A percentile compares a stretch with the other conserved stretches of the same genome.
Evolutionary conservation across 1,140 invertebrate species (phyloP).

Genomic region (Drosophila arawakana): DNA sequence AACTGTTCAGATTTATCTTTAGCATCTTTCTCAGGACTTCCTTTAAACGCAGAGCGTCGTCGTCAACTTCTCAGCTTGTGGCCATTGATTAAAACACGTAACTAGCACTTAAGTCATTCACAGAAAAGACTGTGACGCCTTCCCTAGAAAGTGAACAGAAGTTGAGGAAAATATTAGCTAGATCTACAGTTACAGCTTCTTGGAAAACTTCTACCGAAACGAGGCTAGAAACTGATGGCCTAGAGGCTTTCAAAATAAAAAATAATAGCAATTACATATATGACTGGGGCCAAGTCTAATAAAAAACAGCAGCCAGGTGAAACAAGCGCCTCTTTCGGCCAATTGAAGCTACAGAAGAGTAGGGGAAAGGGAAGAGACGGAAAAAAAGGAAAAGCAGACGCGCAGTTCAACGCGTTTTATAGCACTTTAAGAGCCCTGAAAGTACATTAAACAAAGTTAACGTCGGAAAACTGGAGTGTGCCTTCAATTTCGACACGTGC

Average conservation of each 20-base stretch:
- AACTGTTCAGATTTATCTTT: slow-evolving; percentile 25
- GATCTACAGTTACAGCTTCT: slow-evolving; percentile 42
- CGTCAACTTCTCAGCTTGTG: slow-evolving; percentile 31
- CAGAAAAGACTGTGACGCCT: slow-evolving; percentile 40
- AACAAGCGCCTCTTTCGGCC: slow-evolving; percentile 40
- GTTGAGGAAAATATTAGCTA: slow-evolving; percentile 37
- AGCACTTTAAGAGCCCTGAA: slow-evolving; percentile 68
- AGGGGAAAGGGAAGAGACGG: neutral
- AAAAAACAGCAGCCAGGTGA: slow-evolving; percentile 52
- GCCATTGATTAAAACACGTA: slow-evolving; percentile 55
- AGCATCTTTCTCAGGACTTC: slow-evolving; percentile 9
- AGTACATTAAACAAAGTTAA: slow-evolving; percentile 48
- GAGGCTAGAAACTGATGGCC: neutral
- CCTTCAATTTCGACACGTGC: slow-evolving; percentile 78
- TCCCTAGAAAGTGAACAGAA: slow-evolving; percentile 48
- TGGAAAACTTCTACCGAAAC: slow-evolving; percentile 39
- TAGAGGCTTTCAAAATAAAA: slow-evolving; percentile 9
- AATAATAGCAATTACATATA: slow-evolving; percentile 75
- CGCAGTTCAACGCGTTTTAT: slow-evolving; percentile 64
- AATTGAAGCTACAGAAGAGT: neutral
- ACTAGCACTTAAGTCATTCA: slow-evolving; percentile 53
- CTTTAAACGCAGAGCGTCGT: neutral
- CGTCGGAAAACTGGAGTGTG: slow-evolving; percentile 48
- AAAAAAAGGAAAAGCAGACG: neutral
- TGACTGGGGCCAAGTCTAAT: slow-evolving; percentile 45